Percentiles rank a stretch among this genome's conserved stretches.
phyloP scores from a whole-genome alignment of 2,888 invertebrate genomes.

The Heliconius erato region DNA sequence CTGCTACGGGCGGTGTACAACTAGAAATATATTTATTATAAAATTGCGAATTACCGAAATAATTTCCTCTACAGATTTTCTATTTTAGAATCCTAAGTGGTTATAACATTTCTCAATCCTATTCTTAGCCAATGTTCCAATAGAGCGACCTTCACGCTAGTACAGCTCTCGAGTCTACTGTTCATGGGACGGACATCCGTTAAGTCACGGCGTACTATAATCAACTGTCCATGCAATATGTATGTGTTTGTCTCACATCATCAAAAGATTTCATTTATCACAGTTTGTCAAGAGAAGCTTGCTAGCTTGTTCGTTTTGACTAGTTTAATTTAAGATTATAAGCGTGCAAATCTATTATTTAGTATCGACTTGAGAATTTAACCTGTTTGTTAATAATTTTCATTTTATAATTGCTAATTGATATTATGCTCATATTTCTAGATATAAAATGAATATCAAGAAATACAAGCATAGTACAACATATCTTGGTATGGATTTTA shows the following conservation, averaged over 20 bases:
- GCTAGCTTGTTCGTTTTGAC: not conserved
- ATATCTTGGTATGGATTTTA: too few relatives aligned
- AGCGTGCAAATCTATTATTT: not conserved
- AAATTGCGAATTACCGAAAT: not conserved
- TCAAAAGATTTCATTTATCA: slow-evolving; percentile 23
- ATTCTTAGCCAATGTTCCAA: slow-evolving; percentile 19
- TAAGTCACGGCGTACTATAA: slow-evolving; percentile 12
- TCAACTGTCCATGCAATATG: slow-evolving; percentile 19
- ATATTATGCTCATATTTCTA: too few relatives aligned
- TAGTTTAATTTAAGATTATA: not conserved
- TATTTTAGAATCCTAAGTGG: slow-evolving; percentile 17
- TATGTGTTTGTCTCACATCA: not conserved
- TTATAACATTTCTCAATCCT: slow-evolving; percentile 5
- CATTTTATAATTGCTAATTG: too few relatives aligned
- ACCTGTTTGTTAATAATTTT: too few relatives aligned
- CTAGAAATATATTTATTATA: not conserved
- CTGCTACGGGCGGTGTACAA: too few relatives aligned
- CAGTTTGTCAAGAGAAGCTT: not conserved
- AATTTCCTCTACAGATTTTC: slow-evolving; percentile 1
- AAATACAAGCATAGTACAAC: too few relatives aligned
- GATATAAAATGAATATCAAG: too few relatives aligned
- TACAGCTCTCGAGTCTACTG: not conserved
- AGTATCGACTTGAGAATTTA: not conserved
- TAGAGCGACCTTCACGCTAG: slow-evolving; percentile 11
- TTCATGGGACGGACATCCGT: slow-evolving; percentile 17